A percentile compares a stretch with the other conserved stretches of the same genome.
These are phyloP conservation scores for Acomys russatus DNA, from an alignment of 2,797 vertebrate genomes.

Conservation along the genomic window DNA sequence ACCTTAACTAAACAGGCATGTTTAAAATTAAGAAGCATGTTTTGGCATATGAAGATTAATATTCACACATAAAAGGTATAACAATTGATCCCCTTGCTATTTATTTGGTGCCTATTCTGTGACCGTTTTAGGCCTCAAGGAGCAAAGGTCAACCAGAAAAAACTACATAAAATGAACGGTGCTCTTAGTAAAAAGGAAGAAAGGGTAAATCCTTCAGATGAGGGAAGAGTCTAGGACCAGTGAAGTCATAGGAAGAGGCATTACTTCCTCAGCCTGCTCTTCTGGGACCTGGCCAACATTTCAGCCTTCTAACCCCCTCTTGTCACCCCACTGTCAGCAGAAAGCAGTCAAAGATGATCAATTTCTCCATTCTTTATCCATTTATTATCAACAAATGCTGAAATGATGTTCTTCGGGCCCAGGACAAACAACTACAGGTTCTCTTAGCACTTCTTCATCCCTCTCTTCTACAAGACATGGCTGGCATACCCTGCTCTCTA, in stretches of 20 bases:
- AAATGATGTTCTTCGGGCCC: too few species aligned
- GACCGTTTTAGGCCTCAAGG: background rate
- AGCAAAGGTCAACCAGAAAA: background rate
- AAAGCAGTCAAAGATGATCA: too few species aligned
- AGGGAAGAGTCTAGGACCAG: background rate
- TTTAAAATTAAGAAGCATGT: background rate
- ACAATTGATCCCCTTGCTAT: background rate
- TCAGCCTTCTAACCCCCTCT: too few species aligned
- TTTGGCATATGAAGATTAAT: background rate
- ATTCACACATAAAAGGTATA: background rate
- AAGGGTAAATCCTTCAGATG: background rate
- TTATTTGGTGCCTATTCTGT: background rate
- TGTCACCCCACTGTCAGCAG: too few species aligned
- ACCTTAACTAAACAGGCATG: background rate
- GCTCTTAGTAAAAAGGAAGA: too few species aligned
- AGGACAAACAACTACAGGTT: too few species aligned
- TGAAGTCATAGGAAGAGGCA: background rate
- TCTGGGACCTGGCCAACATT: too few species aligned
- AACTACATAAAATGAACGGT: background rate
- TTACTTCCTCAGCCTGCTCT: background rate
- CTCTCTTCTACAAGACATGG: too few species aligned
- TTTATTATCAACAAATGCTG: too few species aligned
- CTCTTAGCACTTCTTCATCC: too few species aligned
- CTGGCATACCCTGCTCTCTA: too few species aligned
- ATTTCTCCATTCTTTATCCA: too few species aligned